Conservation (phyloP, 2,888 invertebrate species). For the Drosophila multiciliata region DNA sequence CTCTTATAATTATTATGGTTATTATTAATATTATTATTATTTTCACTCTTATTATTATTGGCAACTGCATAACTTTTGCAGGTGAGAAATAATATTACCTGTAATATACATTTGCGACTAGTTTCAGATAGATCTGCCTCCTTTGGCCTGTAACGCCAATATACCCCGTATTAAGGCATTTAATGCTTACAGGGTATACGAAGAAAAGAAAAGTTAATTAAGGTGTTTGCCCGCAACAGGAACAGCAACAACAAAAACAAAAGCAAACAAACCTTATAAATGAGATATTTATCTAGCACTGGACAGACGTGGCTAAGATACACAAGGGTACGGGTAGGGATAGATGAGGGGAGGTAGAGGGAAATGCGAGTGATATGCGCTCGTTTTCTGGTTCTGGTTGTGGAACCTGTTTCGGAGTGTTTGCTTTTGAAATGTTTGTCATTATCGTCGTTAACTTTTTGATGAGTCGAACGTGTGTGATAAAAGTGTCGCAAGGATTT, state of each 20-base stretch:
- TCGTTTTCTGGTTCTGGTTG: conserved; percentile 10
- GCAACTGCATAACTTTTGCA: background rate
- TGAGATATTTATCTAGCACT: conserved; percentile 73
- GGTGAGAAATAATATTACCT: background rate
- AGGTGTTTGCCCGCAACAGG: conserved; percentile 75
- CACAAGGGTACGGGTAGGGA: background rate
- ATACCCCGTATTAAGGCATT: background rate
- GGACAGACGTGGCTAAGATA: conserved; percentile 39
- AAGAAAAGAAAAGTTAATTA: conserved; percentile 72
- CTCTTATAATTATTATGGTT: no score
- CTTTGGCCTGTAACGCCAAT: background rate
- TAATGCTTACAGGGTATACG: conserved; percentile 2
- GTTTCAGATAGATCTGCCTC: no score
- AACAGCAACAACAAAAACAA: conserved; percentile 55
- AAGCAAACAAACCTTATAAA: conserved; percentile 62
- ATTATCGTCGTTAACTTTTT: conserved; percentile 80
- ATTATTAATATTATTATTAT: background rate
- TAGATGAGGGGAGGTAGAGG: background rate
- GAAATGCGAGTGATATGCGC: conserved; percentile 12
- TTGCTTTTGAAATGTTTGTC: conserved; percentile 79
- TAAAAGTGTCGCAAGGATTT: conserved; percentile 78
- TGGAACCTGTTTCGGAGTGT: conserved; percentile 54
- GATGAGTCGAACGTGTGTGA: conserved; percentile 79
- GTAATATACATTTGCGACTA: background rate
- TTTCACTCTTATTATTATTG: background rate